Evolutionary conservation across 2,888 invertebrate species (phyloP).

Genomic region (Hymenopus coronatus): DNA sequence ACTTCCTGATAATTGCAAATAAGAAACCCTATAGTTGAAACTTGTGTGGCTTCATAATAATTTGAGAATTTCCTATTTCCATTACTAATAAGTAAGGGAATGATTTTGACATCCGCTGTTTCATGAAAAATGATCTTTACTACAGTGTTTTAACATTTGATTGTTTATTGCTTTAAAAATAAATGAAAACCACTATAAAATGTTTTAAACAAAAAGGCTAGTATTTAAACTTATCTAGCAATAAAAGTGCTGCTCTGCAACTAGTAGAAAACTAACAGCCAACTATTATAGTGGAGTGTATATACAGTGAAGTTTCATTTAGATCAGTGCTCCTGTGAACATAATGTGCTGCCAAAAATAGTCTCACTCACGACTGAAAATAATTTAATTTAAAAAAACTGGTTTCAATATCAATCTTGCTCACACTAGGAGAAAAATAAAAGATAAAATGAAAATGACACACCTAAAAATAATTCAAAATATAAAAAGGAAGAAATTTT

Average conservation of each 20-base stretch:
- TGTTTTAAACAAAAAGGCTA: not conserved
- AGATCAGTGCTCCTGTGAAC: not conserved
- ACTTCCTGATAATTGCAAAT: too few relatives aligned
- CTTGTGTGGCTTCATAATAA: too few relatives aligned
- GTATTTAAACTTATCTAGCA: not conserved
- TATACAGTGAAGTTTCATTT: not conserved
- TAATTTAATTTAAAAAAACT: not conserved
- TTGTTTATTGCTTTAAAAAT: not conserved
- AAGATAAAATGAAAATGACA: not conserved
- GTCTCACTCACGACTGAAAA: too few relatives aligned
- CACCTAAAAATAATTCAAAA: not conserved
- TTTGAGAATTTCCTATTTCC: too few relatives aligned
- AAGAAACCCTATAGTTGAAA: too few relatives aligned
- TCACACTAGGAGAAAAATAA: not conserved
- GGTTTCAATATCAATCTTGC: not conserved
- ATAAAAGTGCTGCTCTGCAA: not conserved
- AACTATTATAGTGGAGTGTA: not conserved
- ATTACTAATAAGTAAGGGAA: too few relatives aligned
- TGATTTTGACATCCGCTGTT: not conserved
- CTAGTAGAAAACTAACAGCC: too few relatives aligned
- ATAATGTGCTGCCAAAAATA: not conserved
- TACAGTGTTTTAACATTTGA: not conserved
- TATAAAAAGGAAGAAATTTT: not conserved
- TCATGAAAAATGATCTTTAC: not conserved
- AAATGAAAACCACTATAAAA: not conserved